phyloP scores from a whole-genome alignment of 2,888 invertebrate genomes.

The Chrysotoxum bicinctum region DNA sequence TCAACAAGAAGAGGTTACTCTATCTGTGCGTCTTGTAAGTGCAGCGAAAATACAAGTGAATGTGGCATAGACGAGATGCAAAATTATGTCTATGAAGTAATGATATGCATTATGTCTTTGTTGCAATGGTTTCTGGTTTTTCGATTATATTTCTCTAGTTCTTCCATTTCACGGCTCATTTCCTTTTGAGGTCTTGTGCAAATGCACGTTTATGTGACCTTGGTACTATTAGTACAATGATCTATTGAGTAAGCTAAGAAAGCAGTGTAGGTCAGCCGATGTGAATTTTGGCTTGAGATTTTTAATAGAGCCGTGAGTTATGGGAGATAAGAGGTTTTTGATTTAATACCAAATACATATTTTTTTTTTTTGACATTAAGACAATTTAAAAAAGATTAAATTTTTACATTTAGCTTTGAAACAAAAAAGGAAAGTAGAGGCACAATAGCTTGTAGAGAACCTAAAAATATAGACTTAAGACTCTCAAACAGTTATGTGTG shows the following conservation, averaged over 20 bases:
- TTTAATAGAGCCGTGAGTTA: no score
- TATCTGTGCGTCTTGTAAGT: conserved; percentile 3
- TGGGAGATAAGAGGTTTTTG: no score
- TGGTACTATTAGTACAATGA: conserved; percentile 9
- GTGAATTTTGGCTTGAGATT: no score
- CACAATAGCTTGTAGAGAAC: no score
- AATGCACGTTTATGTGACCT: conserved; percentile 31
- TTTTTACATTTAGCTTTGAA: no score
- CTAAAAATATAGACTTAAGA: no score
- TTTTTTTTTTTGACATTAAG: no score
- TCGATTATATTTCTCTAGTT: conserved; percentile 4
- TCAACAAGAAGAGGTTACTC: neutral
- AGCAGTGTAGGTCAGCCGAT: conserved; percentile 8
- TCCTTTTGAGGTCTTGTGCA: conserved; percentile 30
- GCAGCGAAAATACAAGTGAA: conserved; percentile 4
- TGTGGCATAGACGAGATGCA: conserved; percentile 26
- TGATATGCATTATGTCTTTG: neutral
- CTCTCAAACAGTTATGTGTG: no score
- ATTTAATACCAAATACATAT: no score
- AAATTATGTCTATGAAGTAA: conserved; percentile 24
- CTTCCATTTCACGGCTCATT: conserved; percentile 51
- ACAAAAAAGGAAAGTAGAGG: no score
- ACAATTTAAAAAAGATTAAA: no score
- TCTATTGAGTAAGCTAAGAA: neutral
- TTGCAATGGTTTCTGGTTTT: conserved; percentile 13